These are phyloP conservation scores for Herpetotheres cachinnans DNA, from an alignment of 2,113 vertebrate genomes.

Conservation along the genomic window DNA sequence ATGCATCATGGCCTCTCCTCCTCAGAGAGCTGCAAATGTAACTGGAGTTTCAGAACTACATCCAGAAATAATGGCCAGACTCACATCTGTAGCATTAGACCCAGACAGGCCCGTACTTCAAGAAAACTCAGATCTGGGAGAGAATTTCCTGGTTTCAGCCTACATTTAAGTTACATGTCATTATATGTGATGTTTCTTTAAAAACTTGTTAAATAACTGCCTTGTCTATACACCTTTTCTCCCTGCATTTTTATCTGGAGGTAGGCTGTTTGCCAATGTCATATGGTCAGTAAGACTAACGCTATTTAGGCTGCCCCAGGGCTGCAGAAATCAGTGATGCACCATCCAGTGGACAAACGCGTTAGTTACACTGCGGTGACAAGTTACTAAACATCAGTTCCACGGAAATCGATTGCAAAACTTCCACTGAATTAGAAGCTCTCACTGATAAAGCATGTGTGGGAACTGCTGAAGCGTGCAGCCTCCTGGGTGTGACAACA, in stretches of 20 bases:
- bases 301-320: neutral
- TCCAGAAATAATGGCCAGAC: neutral
- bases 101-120: neutral
- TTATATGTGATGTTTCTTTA: neutral
- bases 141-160: neutral
- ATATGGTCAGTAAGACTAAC: rapidly evolving
- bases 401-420: neutral
- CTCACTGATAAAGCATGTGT: neutral
- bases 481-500: neutral
- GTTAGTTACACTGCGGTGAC: neutral
- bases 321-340: neutral
- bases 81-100: neutral
- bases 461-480: neutral
- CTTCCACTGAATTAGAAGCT: neutral
- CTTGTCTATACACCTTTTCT: neutral
- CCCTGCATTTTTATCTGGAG: neutral
- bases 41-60: neutral
- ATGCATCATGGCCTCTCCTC: neutral
- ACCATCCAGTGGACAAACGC: neutral
- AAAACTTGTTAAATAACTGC: neutral
- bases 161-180: neutral
- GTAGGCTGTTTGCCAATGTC: neutral
- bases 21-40: neutral
- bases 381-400: neutral
- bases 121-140: neutral